phyloP scores from a whole-genome alignment of 2,888 invertebrate species.

The Hirtodrosophila trivittata region DNA sequence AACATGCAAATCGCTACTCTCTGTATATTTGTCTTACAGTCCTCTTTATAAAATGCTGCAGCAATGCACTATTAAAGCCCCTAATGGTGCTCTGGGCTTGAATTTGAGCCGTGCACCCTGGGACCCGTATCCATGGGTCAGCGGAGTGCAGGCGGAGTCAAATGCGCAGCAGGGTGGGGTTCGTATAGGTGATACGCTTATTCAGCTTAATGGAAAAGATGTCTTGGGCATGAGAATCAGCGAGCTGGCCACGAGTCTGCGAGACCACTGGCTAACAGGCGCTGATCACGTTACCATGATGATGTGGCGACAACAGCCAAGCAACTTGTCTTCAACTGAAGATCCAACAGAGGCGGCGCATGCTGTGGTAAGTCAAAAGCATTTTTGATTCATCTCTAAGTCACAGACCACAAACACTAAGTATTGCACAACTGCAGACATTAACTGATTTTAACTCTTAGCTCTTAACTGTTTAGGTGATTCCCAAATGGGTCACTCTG shows the following conservation, averaged over 20 bases:
- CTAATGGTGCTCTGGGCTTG: conserved; percentile 88
- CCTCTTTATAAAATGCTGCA: conserved; percentile 75
- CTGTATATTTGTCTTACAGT: conserved; percentile 36
- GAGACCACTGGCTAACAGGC: conserved; percentile 81
- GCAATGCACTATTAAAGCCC: conserved; percentile 80
- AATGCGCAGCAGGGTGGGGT: conserved; percentile 87
- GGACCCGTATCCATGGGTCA: conserved; percentile 93
- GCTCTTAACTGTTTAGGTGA: conserved; percentile 15
- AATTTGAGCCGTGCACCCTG: conserved; percentile 90
- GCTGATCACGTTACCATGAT: conserved; percentile 78
- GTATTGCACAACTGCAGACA: too few species aligned
- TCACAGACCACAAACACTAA: too few species aligned
- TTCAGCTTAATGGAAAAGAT: conserved; percentile 85
- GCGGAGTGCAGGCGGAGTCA: conserved; percentile 86
- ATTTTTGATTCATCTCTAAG: conserved; percentile 1
- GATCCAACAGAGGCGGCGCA: conserved; percentile 64
- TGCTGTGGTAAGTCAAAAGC: conserved; percentile 56
- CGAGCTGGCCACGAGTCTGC: conserved; percentile 80
- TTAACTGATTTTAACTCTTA: too few species aligned
- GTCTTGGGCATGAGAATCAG: conserved; percentile 82
- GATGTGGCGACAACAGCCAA: conserved; percentile 81
- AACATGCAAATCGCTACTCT: too few species aligned
- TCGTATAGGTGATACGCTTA: conserved; percentile 88
- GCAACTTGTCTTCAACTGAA: conserved; percentile 13
- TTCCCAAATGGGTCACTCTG: conserved; percentile 44